Base-by-base conservation (phyloP, 2,888 invertebrate species). In the Stenichneumon culpator region DNA sequence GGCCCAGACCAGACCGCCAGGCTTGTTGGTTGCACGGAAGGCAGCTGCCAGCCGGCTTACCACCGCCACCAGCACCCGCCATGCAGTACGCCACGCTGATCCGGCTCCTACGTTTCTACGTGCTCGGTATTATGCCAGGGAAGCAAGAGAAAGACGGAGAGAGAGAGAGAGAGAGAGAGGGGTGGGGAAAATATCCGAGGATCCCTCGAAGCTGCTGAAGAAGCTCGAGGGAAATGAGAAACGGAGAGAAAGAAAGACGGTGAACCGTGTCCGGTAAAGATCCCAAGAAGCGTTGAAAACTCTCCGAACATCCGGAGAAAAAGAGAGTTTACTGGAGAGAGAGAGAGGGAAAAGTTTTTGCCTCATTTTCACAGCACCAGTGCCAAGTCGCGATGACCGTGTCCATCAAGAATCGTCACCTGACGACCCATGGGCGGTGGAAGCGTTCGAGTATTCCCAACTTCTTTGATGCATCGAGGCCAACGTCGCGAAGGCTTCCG, bases 11-110 rank as follows among this genome's bases (percentile, higher is more conserved):
- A 90, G 90, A 87, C 89, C 89, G 90, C 88, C 91, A 89, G 91
- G 89, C 90, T 93, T 89, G 93, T 91, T 92, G 92, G 91, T 92
- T 90, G 91, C 92, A 92, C 92, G 92, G 91, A 92, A 92, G 92
- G 93, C 93, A 93, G 93, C 92, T 93, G 93, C 92, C 91, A 92
- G 92, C 90, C 93, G 91, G 91, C 92, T 93, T 91, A 92, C 92
- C 91, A 90, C 90, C 90, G 89, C 87, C 88, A 88, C 88, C 89
- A 75, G 82, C 89, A 89, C 82, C 82, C 77, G 72, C 82, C 85
- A 25, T 63, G 72, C 75, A 72, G 50, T 79, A 85, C 85, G 73
- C 63, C 69, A 75, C 73, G 75, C 65, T 75, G 52, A 73, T 78
- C 36, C 63, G 60, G 67, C 54, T 63, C 72, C 72, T 39, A 52